These are phyloP conservation scores for Frankliniella intonsa DNA, from an alignment of 2,888 invertebrate species.

Conservation along the genomic window DNA sequence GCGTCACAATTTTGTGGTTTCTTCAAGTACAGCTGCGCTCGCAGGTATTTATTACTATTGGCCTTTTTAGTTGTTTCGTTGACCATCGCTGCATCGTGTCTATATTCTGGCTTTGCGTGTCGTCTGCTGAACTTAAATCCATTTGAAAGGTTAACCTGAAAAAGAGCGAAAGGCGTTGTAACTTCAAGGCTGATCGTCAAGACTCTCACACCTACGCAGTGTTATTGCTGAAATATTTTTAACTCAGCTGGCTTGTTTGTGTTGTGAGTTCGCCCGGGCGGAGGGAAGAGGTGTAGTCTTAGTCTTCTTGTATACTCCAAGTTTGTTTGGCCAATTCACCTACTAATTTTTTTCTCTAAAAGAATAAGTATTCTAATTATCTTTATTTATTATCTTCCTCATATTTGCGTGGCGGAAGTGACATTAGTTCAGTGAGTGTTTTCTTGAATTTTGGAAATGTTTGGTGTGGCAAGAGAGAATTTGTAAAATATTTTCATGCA, in stretches of 20 bases:
- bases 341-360: neutral
- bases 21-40: neutral
- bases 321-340: neutral
- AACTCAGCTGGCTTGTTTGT: neutral
- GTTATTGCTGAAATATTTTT: neutral
- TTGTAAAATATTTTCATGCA: too few relatives aligned
- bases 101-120: neutral
- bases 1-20: constrained; percentile 7
- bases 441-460: too few relatives aligned
- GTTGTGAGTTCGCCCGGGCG: neutral
- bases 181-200: neutral
- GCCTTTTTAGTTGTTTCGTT: neutral
- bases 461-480: too few relatives aligned
- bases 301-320: neutral
- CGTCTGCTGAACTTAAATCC: neutral
- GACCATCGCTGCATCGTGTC: neutral
- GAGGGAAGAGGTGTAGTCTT: neutral
- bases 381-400: neutral
- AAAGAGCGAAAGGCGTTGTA: neutral
- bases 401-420: neutral
- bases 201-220: neutral
- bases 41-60: neutral
- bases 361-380: neutral
- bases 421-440: too few relatives aligned
- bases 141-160: neutral